These are phyloP conservation scores for Labeo catla DNA, from an alignment of 2,113 vertebrate genomes.

Conservation along the genomic window DNA sequence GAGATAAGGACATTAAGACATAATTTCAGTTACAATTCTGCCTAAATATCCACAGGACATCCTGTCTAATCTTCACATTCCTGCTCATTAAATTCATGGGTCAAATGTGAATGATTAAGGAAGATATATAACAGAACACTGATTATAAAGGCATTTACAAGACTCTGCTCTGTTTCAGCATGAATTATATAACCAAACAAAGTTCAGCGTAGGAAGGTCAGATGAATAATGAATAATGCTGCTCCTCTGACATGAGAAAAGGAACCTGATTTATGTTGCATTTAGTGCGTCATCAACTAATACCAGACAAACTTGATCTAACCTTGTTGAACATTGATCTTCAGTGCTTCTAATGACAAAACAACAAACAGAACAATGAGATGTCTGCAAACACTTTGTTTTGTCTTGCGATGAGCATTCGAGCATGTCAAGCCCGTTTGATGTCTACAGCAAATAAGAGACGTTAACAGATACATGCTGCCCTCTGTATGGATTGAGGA, in stretches of 20 bases:
- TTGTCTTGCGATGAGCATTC: not conserved
- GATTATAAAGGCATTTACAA: not conserved
- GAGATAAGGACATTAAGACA: constrained; percentile 27
- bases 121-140: not conserved
- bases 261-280: not conserved
- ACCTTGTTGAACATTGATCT: constrained; percentile 8
- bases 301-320: constrained; percentile 8
- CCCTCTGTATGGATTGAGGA: constrained; percentile 58
- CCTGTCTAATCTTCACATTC: constrained; percentile 56
- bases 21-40: not conserved
- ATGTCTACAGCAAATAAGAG: not conserved
- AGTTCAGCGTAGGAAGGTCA: constrained; percentile 29
- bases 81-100: constrained; percentile 43
- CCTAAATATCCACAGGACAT: constrained; percentile 8
- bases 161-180: not conserved
- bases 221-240: constrained; percentile 13
- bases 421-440: not conserved
- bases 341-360: not conserved
- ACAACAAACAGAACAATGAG: not conserved
- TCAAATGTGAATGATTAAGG: not conserved
- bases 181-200: constrained; percentile 36
- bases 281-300: not conserved
- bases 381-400: constrained; percentile 24
- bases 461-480: constrained; percentile 41
- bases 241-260: not conserved